Evolutionary conservation across 2,113 vertebrate genomes (phyloP).

Genomic region (Nipponia nippon): DNA sequence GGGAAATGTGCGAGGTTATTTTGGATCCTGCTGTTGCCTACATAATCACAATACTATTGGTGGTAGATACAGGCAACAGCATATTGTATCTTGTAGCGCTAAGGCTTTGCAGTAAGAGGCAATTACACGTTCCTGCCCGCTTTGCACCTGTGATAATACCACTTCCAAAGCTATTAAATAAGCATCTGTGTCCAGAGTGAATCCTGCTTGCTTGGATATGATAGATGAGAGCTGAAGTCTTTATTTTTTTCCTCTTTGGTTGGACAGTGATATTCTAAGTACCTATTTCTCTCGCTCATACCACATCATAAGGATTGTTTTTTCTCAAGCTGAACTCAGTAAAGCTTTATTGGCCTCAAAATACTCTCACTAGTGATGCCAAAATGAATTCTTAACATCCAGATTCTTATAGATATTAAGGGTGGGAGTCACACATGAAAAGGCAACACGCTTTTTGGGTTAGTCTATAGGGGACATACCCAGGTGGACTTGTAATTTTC

Average conservation of each 20-base stretch:
- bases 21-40: neutral
- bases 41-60: accelerated
- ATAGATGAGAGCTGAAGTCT: neutral
- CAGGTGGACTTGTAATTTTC: neutral
- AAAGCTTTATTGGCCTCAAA: neutral
- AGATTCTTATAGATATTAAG: neutral
- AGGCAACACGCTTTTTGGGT: neutral
- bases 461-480: neutral
- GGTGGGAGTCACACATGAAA: neutral
- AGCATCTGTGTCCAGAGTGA: neutral
- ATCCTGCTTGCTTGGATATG: neutral
- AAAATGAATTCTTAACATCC: neutral
- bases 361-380: neutral
- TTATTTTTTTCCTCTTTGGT: neutral
- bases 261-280: neutral
- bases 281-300: neutral
- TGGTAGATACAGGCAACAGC: neutral
- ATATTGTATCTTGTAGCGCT: neutral
- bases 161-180: slow-evolving; percentile 46
- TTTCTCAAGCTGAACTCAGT: neutral
- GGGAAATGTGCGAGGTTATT: neutral
- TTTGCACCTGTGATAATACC: neutral
- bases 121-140: neutral
- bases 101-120: neutral
- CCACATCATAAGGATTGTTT: neutral